Conservation (phyloP, 1,140 invertebrate species). For the Idris sp. region DNA sequence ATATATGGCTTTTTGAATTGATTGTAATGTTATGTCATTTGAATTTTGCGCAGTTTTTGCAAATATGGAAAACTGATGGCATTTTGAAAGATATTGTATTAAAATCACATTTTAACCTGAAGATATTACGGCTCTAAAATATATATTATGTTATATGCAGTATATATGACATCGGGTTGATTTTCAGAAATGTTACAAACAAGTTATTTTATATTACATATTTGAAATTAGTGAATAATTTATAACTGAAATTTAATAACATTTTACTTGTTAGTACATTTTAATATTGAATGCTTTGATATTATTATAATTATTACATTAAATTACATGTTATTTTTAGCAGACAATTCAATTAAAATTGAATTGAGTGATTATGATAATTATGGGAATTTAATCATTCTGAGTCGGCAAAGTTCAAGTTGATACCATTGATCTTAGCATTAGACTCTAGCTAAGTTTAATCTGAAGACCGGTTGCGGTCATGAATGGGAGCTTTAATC, state of each 20-base stretch:
- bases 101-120: not conserved
- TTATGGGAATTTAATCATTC: slow-evolving; percentile 41
- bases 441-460: slow-evolving; percentile 44
- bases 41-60: slow-evolving; percentile 13
- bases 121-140: not conserved
- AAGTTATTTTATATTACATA: not conserved
- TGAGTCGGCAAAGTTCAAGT: slow-evolving; percentile 35
- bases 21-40: slow-evolving; percentile 7
- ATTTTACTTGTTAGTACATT: too few species aligned
- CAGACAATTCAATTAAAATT: slow-evolving; percentile 15
- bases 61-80: not conserved
- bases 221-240: too few species aligned
- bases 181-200: slow-evolving; percentile 1
- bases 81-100: not conserved
- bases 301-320: too few species aligned
- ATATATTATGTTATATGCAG: too few species aligned
- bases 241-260: too few species aligned
- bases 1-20: slow-evolving; percentile 6
- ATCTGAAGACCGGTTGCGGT: slow-evolving; percentile 32
- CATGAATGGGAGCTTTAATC: slow-evolving; percentile 37
- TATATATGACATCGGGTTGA: not conserved
- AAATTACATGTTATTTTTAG: too few species aligned
- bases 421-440: slow-evolving; percentile 34
- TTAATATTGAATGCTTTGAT: too few species aligned
- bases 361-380: slow-evolving; percentile 33